These are phyloP conservation scores for Sebastes kiyomatsui DNA, from an alignment of 2,797 vertebrate genomes.

Conservation along the genomic window DNA sequence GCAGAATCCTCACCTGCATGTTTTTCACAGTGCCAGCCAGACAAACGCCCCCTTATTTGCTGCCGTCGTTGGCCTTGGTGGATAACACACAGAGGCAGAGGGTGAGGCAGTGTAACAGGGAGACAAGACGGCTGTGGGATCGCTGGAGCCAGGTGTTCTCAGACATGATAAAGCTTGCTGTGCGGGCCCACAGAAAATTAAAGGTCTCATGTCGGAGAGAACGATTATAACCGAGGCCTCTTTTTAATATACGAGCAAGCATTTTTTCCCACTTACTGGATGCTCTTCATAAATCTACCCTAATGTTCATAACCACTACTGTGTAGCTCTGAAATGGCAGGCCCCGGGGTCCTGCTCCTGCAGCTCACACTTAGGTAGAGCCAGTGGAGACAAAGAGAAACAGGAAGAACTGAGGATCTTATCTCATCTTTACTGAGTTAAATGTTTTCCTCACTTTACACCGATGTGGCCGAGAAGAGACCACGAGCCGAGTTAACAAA, in stretches of 20 bases:
- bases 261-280: conserved; percentile 80
- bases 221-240: conserved; percentile 81
- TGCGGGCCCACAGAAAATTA: conserved; percentile 83
- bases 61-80: conserved; percentile 55
- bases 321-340: conserved; percentile 67
- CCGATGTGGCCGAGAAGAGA: conserved; percentile 43
- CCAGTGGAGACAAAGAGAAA: conserved; percentile 34
- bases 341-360: conserved; percentile 55
- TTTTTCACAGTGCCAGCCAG: conserved; percentile 46
- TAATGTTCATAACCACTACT: conserved; percentile 78
- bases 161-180: conserved; percentile 87
- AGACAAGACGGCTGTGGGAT: conserved; percentile 72
- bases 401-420: conserved; percentile 67
- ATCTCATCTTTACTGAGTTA: conserved; percentile 77
- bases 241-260: conserved; percentile 84
- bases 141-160: conserved; percentile 84
- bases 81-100: conserved; percentile 47
- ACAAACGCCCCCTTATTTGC: conserved; percentile 47
- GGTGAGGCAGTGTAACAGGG: conserved; percentile 60
- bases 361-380: conserved; percentile 45
- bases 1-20: conserved; percentile 23
- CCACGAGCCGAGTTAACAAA: conserved; percentile 63
- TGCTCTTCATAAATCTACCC: conserved; percentile 82
- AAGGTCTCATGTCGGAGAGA: conserved; percentile 81
- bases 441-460: conserved; percentile 78